Evolutionary conservation across 1,140 invertebrate genomes (phyloP), one percentile per base, ranked within the genome.

Genomic region (Papilio aristodemus): DNA sequence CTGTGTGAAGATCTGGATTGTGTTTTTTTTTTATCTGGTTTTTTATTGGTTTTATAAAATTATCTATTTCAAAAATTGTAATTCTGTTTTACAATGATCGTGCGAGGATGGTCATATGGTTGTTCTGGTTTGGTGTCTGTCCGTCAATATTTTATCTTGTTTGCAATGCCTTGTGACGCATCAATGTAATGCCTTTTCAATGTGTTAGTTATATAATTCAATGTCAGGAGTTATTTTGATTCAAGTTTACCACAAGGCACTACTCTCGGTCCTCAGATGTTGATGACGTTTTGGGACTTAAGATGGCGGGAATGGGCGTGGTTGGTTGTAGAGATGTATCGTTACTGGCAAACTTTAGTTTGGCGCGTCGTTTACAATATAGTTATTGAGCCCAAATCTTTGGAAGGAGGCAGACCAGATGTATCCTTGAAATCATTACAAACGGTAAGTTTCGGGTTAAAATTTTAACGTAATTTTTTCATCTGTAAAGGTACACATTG

Each of bases 331-430:
- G 69, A 72, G 9, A 32, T 72, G 63, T 67, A 69, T 27, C 57
- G 58, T 38, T 74, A 74, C 39, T 79, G 75, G 74, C 77, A 50
- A 19, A 72, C 58, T 67, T 36, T 72, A 7, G 9, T 75, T 3
- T 67, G 62, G 59, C 68, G 63, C 19, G 67, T 76, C 8, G 41
- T 71, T 58, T 36, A 73, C 6, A 69, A 57, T 39, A 62, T 70
- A 38, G 17, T 71, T 39, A 43, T 70, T 50, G 32, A 68, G 36
- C 37, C 68, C 0, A 60, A 66, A 8, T 41, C 6, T 19, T 54
- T 69, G 32, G 27, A 68, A 11, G 14, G 62, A 11, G 4, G 46
- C 13, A 25, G 37, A 27, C 57, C 13, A 14, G 25, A 8, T 8
- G 36, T 37, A 41, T 57, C 43, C 36, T 36, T 32, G 2, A 62